Base-by-base conservation (phyloP, 2,888 invertebrate species). In the Poecilus cupreus region DNA sequence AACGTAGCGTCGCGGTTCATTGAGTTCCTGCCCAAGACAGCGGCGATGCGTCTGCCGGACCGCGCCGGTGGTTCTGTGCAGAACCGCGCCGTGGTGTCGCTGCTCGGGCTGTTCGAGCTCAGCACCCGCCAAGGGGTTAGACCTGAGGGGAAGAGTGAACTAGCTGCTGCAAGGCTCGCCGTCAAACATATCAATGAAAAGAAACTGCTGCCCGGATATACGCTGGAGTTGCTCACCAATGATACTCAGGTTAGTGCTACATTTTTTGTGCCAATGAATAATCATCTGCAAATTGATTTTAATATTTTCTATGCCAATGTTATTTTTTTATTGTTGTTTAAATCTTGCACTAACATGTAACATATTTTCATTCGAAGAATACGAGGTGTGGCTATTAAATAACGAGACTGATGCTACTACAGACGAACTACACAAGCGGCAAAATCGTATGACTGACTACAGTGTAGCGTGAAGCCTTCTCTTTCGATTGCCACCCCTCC, bases 81-180 rank as follows among this genome's bases (percentile, higher is more conserved):
- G 32, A 32, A 20, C 8, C 57, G 75, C 43, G 75, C 75, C 22
- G 75, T 70, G 18, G 79, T 81, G 18, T 81, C 81, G 11, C 43
- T 81, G 37, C 46, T 96, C 85, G 96, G 96, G 0, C 91, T 96
- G 20, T 96, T 96, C 88, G 96, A 96, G 90, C 89, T 96, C 86
- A 94, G 94, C 6, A 92, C 93, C 0, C 90, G 90, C 82, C 91
- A 91, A 8, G 93, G 93, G 1, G 91, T 91, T 0, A 90, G 95
- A 81, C 90, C 91, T 60, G 94, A 95, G 84, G 95, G 96, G 0
- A 89, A 91, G 6, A 94, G 94, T 81, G 96, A 96, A 87, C 90
- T 95, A 85, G 92, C 93, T 10, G 96, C 96, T 0, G 97, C 97
- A 0, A 91, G 91, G 85, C 90, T 96, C 85, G 97, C 97, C 0